phyloP scores from a whole-genome alignment of 2,888 invertebrate genomes.

The Formica aserva region DNA sequence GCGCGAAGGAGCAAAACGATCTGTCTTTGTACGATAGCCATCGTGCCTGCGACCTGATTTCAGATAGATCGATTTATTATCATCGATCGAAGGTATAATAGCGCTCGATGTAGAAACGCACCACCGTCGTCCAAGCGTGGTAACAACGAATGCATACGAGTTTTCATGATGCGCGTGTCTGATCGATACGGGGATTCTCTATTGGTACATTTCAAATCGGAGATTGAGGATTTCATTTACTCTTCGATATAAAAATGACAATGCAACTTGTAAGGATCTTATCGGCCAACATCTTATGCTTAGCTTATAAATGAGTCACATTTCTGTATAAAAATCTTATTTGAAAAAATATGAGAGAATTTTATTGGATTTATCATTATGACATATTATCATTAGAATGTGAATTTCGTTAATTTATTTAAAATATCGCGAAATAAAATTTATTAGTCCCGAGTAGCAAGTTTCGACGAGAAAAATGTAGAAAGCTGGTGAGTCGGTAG shows the following conservation, averaged over 20 bases:
- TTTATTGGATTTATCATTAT: background rate
- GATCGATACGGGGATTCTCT: constrained; percentile 12
- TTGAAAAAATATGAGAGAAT: background rate
- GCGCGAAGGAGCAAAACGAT: constrained; percentile 44
- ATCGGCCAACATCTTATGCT: background rate
- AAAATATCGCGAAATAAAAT: background rate
- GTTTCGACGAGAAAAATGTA: constrained; percentile 17
- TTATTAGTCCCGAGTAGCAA: background rate
- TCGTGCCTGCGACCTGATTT: constrained; percentile 52
- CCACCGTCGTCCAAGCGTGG: constrained; percentile 44
- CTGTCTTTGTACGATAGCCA: constrained; percentile 51
- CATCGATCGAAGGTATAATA: constrained; percentile 53
- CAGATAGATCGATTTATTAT: constrained; percentile 56
- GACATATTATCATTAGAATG: background rate
- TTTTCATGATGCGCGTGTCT: constrained; percentile 38
- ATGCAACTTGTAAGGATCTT: background rate
- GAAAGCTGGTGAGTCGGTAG: constrained; percentile 38
- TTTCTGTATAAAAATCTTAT: background rate
- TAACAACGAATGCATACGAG: constrained; percentile 18
- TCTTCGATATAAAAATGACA: background rate
- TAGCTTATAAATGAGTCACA: background rate
- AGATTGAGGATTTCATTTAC: background rate
- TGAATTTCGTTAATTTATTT: background rate
- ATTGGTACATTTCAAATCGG: background rate
- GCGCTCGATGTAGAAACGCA: constrained; percentile 45